Percentiles rank a stretch among this genome's conserved stretches.
Evolutionary conservation across 2,113 vertebrate species (phyloP).

Genomic region (Aphelocoma coerulescens): DNA sequence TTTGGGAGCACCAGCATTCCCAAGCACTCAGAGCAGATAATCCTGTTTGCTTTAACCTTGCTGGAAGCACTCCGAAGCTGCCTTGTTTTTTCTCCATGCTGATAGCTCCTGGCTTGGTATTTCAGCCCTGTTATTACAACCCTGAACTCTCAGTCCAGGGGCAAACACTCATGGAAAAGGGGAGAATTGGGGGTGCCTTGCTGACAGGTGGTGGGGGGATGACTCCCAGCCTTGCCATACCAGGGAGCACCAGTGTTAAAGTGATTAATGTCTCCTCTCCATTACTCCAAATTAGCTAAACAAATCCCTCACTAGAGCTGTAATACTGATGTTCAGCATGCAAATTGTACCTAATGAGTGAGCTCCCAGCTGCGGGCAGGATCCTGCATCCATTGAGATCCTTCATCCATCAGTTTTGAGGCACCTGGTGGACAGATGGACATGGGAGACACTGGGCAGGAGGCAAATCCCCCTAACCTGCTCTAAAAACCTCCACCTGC

Average conservation of each 20-base stretch:
- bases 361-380: constrained; percentile 16
- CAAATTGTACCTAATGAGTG: constrained; percentile 70
- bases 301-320: constrained; percentile 69
- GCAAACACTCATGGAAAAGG: background rate
- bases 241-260: constrained; percentile 22
- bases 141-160: background rate
- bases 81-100: background rate
- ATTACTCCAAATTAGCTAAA: constrained; percentile 73
- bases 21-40: background rate
- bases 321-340: constrained; percentile 66
- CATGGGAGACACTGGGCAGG: background rate
- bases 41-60: constrained; percentile 43
- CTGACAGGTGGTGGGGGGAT: background rate
- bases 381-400: background rate
- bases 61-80: background rate
- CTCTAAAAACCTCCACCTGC: background rate
- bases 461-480: background rate
- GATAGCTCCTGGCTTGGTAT: background rate
- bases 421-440: background rate
- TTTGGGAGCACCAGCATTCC: background rate
- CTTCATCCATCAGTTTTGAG: background rate
- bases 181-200: background rate
- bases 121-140: background rate
- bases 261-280: constrained; percentile 72
- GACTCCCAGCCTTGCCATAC: background rate